Percentiles rank a stretch among this genome's conserved stretches.
Conservation (phyloP, 2,113 vertebrate species). For the Cathartes aura region DNA sequence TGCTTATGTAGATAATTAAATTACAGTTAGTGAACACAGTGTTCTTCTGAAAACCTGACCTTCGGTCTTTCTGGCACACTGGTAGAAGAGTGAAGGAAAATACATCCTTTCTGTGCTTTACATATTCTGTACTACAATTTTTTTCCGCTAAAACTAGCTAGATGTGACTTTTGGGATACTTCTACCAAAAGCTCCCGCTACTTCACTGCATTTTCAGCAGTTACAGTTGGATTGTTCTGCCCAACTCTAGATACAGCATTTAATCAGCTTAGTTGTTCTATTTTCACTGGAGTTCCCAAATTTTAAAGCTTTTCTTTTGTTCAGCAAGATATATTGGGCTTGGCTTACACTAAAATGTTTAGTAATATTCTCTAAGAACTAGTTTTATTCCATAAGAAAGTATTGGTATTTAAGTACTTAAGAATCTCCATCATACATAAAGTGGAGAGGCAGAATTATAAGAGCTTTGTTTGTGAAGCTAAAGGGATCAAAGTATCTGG, state of each 20-base stretch:
- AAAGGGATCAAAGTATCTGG: background rate
- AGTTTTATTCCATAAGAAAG: background rate
- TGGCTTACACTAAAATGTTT: background rate
- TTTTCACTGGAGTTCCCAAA: background rate
- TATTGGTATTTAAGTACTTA: background rate
- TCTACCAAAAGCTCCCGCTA: background rate
- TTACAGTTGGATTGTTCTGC: background rate
- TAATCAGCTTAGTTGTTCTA: background rate
- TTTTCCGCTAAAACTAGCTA: background rate
- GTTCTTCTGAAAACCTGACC: slow-evolving; percentile 15
- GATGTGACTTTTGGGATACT: background rate
- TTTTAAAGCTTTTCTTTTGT: background rate
- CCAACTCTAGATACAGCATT: background rate
- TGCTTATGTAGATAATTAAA: slow-evolving; percentile 51
- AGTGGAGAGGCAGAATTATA: background rate
- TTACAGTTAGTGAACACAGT: background rate
- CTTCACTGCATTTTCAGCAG: background rate
- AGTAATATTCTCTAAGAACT: background rate
- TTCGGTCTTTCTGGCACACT: background rate
- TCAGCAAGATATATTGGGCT: background rate
- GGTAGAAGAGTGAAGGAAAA: background rate
- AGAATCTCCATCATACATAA: background rate
- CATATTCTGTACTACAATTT: background rate
- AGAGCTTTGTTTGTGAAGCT: background rate
- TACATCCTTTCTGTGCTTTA: background rate